These are phyloP conservation scores for Nomada fabriciana DNA, from an alignment of 2,888 invertebrate species.

Conservation along the genomic window DNA sequence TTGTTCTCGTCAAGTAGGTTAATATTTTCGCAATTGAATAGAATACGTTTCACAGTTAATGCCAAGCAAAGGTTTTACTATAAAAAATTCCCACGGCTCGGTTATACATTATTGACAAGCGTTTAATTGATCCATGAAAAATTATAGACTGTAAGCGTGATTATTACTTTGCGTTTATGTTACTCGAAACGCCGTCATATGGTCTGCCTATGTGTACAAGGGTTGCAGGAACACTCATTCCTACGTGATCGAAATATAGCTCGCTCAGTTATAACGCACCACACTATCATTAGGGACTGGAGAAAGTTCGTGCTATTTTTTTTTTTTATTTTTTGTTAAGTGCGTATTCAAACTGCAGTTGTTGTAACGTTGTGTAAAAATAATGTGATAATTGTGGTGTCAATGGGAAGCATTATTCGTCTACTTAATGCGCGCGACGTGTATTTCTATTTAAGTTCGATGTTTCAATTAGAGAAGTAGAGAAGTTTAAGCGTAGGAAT, in stretches of 20 bases:
- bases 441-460: no score
- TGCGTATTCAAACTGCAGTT: no score
- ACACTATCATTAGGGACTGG: background rate
- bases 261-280: no score
- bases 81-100: conserved; percentile 69
- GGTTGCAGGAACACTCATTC: background rate
- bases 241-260: background rate
- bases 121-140: conserved; percentile 71
- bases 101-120: conserved; percentile 55
- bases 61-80: background rate
- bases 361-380: no score
- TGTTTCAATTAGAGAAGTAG: no score
- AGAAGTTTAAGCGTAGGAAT: no score
- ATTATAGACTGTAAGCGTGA: conserved; percentile 73
- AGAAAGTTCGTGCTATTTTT: no score
- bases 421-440: no score
- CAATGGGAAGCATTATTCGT: no score
- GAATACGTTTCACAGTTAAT: background rate
- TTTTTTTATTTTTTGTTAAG: no score
- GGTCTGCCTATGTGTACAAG: conserved; percentile 10
- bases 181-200: conserved; percentile 29
- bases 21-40: background rate
- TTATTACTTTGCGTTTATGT: conserved; percentile 67
- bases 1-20: background rate
- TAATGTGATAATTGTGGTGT: no score